These are phyloP conservation scores for Enteromius mattozi DNA, from an alignment of 2,797 vertebrate genomes.

Conservation along the genomic window DNA sequence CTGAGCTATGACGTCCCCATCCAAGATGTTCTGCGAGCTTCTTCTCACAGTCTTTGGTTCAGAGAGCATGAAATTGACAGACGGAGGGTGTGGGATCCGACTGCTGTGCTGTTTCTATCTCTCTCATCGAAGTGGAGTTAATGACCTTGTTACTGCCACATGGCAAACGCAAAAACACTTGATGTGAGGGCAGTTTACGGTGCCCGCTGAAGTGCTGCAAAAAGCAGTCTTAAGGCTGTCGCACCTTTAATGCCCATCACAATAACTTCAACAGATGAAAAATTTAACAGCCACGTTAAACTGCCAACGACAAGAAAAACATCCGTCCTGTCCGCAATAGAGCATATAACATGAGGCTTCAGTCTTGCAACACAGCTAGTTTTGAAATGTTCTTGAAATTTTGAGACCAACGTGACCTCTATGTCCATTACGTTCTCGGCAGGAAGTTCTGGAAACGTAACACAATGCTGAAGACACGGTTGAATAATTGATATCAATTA, in stretches of 20 bases:
- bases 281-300: constrained; percentile 5
- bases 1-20: constrained; percentile 40
- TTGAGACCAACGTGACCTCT: constrained; percentile 47
- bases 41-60: constrained; percentile 42
- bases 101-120: constrained; percentile 32
- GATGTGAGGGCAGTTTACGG: constrained; percentile 24
- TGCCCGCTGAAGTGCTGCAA: constrained; percentile 14
- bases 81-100: constrained; percentile 28
- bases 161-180: constrained; percentile 35
- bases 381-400: constrained; percentile 3
- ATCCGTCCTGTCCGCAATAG: neutral
- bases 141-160: constrained; percentile 51
- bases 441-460: constrained; percentile 42
- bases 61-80: constrained; percentile 59
- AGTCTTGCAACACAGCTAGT: neutral
- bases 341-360: neutral
- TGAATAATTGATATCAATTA: constrained; percentile 60
- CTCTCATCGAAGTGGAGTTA: constrained; percentile 32
- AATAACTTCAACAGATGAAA: constrained; percentile 14
- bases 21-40: constrained; percentile 30
- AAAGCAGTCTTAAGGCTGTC: constrained; percentile 19
- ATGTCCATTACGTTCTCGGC: constrained; percentile 19
- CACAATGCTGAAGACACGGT: constrained; percentile 47
- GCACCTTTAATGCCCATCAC: constrained; percentile 5
- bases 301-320: neutral